Base-by-base conservation (phyloP, 2,113 vertebrate genomes). In the Brachyhypopomus gauderio region DNA sequence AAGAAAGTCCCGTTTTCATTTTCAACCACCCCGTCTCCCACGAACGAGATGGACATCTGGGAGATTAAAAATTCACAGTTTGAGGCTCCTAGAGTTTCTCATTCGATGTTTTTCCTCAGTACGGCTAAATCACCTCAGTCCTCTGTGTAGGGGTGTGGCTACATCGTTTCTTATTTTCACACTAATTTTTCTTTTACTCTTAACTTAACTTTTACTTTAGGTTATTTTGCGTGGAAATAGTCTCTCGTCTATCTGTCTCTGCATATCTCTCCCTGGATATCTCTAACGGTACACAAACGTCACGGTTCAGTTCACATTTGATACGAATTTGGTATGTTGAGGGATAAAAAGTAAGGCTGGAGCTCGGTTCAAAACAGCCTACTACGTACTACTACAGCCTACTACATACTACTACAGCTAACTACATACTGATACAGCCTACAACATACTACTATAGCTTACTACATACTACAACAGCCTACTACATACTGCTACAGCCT, bases 1-100 rank as follows among this genome's bases (percentile, higher is more conserved):
- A 16, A 9, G 45, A 58, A 34, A 23, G 30, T 36, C 11, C 23
- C 17, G 66, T 83, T 88, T 88, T 89, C 83, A 78, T 89, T 88
- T 87, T 72, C 30, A 0, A 25, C 27, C 25, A 22, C 4, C 8
- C 30, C 27, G 22, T 58, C 67, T 30, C 69, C 30, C 30, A 27
- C 63, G 20, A 75, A 27, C 22, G 5, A 25, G 64, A 56, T 52
- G 63, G 71, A 63, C 48, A 72, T n/a, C n/a, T 36, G 34, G 17
- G 25, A 73, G 67, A 64, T 84, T 72, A 52, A 7, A 72, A 7
- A 63, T 52, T 72, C 38, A 34, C 70, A 25, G 70, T 38, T 20
- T 36, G 56, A 36, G 59, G 78, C 22, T 30, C 58, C 27, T 41
- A 41, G 69, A 71, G 45, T 38, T 56, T 30, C 63, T 83, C 59